phyloP scores from a whole-genome alignment of 2,113 vertebrate genomes.

The Collichthys lucidus region DNA sequence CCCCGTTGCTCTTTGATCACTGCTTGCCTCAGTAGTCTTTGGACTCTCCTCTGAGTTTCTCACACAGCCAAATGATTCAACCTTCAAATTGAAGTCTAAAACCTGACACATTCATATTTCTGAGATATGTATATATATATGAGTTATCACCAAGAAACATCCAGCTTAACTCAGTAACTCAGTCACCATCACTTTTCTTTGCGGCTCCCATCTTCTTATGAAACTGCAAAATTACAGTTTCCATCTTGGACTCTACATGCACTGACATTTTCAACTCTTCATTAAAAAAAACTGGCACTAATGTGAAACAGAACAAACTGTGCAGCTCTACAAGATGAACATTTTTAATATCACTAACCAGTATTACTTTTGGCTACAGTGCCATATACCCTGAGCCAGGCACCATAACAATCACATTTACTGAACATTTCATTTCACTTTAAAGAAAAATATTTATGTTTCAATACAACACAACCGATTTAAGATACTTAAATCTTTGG shows the following conservation, averaged over 20 bases:
- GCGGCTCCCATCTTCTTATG: slow-evolving; percentile 1
- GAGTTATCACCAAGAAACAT: slow-evolving; percentile 4
- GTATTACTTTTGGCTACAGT: not conserved
- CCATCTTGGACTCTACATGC: not conserved
- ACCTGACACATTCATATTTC: slow-evolving; percentile 13
- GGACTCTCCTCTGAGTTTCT: slow-evolving; percentile 67
- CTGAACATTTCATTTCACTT: slow-evolving; percentile 10
- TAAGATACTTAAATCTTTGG: not conserved
- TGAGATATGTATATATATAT: no score
- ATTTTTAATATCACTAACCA: slow-evolving; percentile 17
- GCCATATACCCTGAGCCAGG: not conserved
- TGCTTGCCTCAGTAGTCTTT: slow-evolving; percentile 64
- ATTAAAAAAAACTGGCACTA: slow-evolving; percentile 7
- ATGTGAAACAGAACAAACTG: slow-evolving; percentile 18
- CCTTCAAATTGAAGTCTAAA: slow-evolving; percentile 51
- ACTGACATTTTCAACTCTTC: slow-evolving; percentile 6
- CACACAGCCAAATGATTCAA: slow-evolving; percentile 42
- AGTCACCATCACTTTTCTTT: not conserved
- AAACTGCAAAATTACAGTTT: slow-evolving; percentile 2
- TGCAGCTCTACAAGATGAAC: not conserved
- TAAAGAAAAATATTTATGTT: not conserved
- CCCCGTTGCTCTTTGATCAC: slow-evolving; percentile 71
- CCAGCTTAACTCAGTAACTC: no score
- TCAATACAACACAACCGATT: not conserved
- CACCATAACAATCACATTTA: not conserved